These are phyloP conservation scores for Lampropteryx suffumata DNA, from an alignment of 2,888 invertebrate species.

Conservation along the genomic window DNA sequence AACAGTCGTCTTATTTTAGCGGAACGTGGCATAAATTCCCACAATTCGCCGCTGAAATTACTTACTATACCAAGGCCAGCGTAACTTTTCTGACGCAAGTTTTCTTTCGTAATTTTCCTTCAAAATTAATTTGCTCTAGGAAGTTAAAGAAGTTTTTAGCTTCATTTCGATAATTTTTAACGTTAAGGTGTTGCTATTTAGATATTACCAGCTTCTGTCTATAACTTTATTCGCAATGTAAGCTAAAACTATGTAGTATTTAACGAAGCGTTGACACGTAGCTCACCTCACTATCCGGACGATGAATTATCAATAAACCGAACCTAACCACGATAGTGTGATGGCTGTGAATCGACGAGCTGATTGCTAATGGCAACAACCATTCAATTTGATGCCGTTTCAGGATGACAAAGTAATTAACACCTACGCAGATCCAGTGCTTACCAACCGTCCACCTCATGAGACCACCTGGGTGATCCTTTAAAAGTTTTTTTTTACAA, in stretches of 20 bases:
- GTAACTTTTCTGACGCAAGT: slow-evolving; percentile 39
- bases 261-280: too few species aligned
- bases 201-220: too few species aligned
- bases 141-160: slow-evolving; percentile 25
- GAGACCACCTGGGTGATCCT: too few species aligned
- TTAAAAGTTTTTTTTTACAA: too few species aligned
- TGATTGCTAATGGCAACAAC: too few species aligned
- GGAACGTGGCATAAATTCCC: slow-evolving; percentile 42
- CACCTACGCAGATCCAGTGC: slow-evolving; percentile 25
- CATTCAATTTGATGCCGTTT: slow-evolving; percentile 18
- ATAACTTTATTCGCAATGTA: too few species aligned
- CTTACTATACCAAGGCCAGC: slow-evolving; percentile 32
- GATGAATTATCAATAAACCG: too few species aligned
- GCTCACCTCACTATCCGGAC: too few species aligned
- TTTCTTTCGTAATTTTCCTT: slow-evolving; percentile 32
- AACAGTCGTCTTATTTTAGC: background rate
- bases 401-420: slow-evolving; percentile 16
- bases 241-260: too few species aligned
- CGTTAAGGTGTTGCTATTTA: too few species aligned
- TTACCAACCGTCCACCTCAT: too few species aligned
- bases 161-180: background rate
- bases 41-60: slow-evolving; percentile 38
- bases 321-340: too few species aligned
- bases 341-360: slow-evolving; percentile 5
- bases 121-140: slow-evolving; percentile 33